Conservation (phyloP, 1,140 invertebrate genomes). For the Cherax destructor region DNA sequence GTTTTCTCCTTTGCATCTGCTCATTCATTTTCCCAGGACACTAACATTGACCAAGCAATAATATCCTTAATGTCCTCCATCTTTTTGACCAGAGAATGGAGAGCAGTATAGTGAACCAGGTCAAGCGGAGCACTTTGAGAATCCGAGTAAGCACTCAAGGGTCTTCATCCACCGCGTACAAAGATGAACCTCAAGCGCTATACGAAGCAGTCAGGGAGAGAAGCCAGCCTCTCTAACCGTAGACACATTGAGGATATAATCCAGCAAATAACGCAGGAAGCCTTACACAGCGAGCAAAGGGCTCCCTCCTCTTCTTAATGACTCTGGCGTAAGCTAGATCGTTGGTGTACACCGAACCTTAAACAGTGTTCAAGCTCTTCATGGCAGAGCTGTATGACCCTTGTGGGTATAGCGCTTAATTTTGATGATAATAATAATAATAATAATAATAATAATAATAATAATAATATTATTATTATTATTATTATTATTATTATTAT, state of each 20-base stretch:
- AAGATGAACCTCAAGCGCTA: no score
- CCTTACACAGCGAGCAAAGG: background rate
- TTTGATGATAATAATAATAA: background rate
- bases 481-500: conserved; percentile 5
- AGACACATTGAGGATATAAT: background rate
- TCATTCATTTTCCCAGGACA: no score
- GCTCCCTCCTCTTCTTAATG: background rate
- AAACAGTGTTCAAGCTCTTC: background rate
- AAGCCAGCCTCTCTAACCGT: background rate
- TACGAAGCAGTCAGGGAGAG: background rate
- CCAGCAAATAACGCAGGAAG: background rate
- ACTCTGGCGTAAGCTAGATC: background rate
- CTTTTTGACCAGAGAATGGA: no score
- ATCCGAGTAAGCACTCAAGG: no score
- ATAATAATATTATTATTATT: background rate
- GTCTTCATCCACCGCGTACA: no score
- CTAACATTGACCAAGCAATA: no score
- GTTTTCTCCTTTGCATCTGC: no score
- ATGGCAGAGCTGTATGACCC: background rate
- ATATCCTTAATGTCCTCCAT: no score
- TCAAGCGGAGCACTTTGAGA: no score
- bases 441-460: background rate
- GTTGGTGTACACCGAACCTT: background rate
- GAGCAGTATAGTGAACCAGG: no score
- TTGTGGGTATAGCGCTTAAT: no score